These are phyloP conservation scores for Branchinecta lynchi DNA, from an alignment of 1,140 invertebrate genomes.

Conservation along the genomic window DNA sequence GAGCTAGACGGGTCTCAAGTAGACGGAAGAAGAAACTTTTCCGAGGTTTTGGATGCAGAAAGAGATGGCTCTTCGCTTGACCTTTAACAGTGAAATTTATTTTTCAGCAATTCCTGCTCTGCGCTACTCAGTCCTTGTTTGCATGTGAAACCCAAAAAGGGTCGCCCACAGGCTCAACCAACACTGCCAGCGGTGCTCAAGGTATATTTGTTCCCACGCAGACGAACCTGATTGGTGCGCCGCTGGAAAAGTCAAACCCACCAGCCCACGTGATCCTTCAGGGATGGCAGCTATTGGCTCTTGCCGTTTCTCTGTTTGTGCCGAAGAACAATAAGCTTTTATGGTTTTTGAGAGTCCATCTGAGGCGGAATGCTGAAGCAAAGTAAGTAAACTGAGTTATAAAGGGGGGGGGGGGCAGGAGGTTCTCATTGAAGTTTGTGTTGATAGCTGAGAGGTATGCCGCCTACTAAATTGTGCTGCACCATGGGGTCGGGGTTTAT, in stretches of 20 bases:
- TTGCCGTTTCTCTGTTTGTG: slow-evolving; percentile 80
- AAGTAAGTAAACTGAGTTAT: slow-evolving; percentile 44
- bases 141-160: slow-evolving; percentile 56
- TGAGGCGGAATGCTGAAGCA: slow-evolving; percentile 73
- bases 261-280: slow-evolving; percentile 76
- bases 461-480: too few species aligned
- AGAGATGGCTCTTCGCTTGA: not conserved
- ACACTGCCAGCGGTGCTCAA: slow-evolving; percentile 1
- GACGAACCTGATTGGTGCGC: slow-evolving; percentile 18
- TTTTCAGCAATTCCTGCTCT: slow-evolving; percentile 86
- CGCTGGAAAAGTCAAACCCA: slow-evolving; percentile 59
- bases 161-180: slow-evolving; percentile 25
- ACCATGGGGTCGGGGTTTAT: too few species aligned
- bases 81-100: not conserved
- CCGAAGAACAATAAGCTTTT: slow-evolving; percentile 77
- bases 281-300: slow-evolving; percentile 80
- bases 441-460: too few species aligned
- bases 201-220: not conserved
- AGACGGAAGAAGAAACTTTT: not conserved
- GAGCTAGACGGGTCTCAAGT: too few species aligned
- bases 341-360: slow-evolving; percentile 83
- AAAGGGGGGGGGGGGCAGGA: too few species aligned
- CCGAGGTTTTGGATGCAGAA: not conserved
- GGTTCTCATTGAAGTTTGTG: too few species aligned
- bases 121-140: slow-evolving; percentile 91